phyloP scores from a whole-genome alignment of 2,113 vertebrate genomes.

The Erinaceus europaeus region DNA sequence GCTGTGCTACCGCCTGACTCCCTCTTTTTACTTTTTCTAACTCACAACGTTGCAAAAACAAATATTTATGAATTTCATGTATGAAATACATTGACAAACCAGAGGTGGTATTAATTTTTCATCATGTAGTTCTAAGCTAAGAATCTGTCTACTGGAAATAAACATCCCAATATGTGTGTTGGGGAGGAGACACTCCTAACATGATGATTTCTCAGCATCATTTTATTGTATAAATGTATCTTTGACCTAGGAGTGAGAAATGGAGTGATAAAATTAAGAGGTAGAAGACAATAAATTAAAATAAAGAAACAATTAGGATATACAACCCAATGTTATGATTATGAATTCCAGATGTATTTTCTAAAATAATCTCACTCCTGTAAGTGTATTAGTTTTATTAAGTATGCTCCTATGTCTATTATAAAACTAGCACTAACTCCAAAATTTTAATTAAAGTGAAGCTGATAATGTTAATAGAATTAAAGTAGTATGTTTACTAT shows the following conservation, averaged over 20 bases:
- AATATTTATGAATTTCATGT: neutral
- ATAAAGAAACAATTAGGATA: neutral
- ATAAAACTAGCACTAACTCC: neutral
- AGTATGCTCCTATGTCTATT: neutral
- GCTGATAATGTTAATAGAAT: slow-evolving; percentile 23
- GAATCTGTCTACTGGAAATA: neutral
- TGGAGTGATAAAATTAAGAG: neutral
- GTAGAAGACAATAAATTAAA: neutral
- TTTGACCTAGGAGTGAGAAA: neutral
- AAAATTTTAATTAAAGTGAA: slow-evolving; percentile 8
- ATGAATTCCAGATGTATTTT: slow-evolving; percentile 21
- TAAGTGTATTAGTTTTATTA: slow-evolving; percentile 19
- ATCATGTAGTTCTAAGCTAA: slow-evolving; percentile 2
- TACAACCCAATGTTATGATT: neutral
- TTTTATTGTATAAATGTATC: neutral
- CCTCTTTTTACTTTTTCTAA: too few relatives aligned
- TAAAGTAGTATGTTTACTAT: neutral
- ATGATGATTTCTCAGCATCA: neutral
- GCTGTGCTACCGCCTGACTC: too few relatives aligned
- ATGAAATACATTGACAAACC: slow-evolving; percentile 1
- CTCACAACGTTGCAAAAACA: neutral
- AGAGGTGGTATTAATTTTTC: neutral
- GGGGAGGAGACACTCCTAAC: too few relatives aligned
- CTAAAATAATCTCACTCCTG: neutral
- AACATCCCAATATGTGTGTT: too few relatives aligned